Evolutionary conservation across 2,888 invertebrate species (phyloP).

Genomic region (Temnothorax rugatulus): DNA sequence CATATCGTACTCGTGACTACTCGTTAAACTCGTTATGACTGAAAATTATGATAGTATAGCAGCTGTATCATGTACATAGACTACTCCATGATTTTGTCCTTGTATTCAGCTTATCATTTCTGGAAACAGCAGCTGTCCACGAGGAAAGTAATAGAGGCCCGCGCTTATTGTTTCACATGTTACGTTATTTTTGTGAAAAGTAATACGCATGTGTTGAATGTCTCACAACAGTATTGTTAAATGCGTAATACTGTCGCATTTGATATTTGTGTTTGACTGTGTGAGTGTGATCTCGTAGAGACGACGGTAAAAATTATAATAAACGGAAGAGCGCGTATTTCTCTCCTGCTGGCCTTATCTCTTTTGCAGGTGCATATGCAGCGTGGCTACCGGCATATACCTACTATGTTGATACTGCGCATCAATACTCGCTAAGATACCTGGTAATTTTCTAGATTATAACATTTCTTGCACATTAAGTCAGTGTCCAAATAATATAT

Average conservation of each 20-base stretch:
- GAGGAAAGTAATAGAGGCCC: conserved; percentile 10
- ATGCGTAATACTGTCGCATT: conserved; percentile 57
- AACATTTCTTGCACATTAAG: background rate
- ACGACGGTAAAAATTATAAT: conserved; percentile 65
- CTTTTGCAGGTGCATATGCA: too few relatives aligned
- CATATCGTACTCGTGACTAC: background rate
- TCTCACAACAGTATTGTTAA: conserved; percentile 67
- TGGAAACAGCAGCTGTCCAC: conserved; percentile 11
- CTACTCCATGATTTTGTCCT: background rate
- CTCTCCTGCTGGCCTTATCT: too few relatives aligned
- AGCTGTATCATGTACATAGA: background rate
- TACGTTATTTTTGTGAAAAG: conserved; percentile 41
- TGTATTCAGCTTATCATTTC: background rate
- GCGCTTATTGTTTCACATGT: conserved; percentile 8
- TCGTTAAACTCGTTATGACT: background rate
- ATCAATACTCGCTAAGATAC: conserved; percentile 15
- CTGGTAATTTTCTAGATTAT: background rate
- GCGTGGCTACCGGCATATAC: too few relatives aligned
- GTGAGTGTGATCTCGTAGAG: conserved; percentile 68
- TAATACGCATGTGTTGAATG: conserved; percentile 58
- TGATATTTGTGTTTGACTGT: conserved; percentile 64
- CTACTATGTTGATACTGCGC: background rate
- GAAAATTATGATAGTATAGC: background rate
- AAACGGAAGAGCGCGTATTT: conserved; percentile 53
- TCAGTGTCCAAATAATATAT: background rate